Percentiles rank a stretch among this genome's conserved stretches.
Evolutionary conservation across 2,888 invertebrate species (phyloP).

Genomic region (Pogonocherus hispidulus): DNA sequence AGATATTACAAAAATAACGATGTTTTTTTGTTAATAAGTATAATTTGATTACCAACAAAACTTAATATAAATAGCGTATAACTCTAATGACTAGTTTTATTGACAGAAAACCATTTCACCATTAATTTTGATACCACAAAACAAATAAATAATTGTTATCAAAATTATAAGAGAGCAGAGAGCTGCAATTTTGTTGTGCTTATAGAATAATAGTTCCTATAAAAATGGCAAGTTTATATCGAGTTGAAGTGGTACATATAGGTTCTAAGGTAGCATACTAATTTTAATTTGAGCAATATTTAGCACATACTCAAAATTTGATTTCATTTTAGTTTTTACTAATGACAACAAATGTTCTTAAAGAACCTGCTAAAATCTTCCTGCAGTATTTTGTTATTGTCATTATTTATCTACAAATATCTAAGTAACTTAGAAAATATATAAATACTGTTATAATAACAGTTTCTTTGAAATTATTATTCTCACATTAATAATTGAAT

Average conservation of each 20-base stretch:
- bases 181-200: neutral
- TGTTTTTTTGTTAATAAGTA: neutral
- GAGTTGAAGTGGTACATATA: neutral
- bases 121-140: conserved; percentile 25
- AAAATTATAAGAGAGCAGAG: neutral
- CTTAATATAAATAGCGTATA: conserved; percentile 13
- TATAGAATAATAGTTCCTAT: neutral
- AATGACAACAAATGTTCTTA: too few relatives aligned
- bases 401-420: too few relatives aligned
- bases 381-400: too few relatives aligned
- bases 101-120: conserved; percentile 20
- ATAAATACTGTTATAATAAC: too few relatives aligned
- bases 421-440: too few relatives aligned
- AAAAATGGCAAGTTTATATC: neutral
- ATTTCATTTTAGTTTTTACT: too few relatives aligned
- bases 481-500: too few relatives aligned
- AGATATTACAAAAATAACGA: neutral
- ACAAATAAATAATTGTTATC: conserved; percentile 1
- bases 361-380: too few relatives aligned
- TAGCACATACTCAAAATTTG: too few relatives aligned
- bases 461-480: too few relatives aligned
- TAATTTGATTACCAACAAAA: conserved; percentile 11
- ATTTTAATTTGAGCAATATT: too few relatives aligned
- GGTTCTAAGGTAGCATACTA: too few relatives aligned
- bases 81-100: conserved; percentile 32